These are phyloP conservation scores for Hirtodrosophila confusa DNA, from an alignment of 2,888 invertebrate genomes.

Conservation along the genomic window DNA sequence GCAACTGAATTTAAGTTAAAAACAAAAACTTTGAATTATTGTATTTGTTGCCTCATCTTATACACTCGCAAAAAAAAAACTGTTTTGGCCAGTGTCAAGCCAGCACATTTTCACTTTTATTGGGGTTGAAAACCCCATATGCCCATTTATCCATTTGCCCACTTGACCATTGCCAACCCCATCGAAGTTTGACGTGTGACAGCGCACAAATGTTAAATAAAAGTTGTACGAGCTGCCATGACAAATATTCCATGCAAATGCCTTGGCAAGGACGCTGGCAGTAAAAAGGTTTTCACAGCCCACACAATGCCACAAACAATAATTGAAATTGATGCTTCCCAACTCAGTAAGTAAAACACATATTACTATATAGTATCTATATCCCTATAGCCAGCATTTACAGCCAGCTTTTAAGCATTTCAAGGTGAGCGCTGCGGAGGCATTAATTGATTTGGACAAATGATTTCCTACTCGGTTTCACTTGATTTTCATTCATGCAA, in stretches of 20 bases:
- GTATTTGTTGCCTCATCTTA: no score
- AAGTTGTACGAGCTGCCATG: slow-evolving; percentile 26
- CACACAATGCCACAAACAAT: slow-evolving; percentile 45
- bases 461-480: slow-evolving; percentile 17
- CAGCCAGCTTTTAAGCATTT: slow-evolving; percentile 13
- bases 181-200: slow-evolving; percentile 26
- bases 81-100: slow-evolving; percentile 4
- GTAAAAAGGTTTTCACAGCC: slow-evolving; percentile 59
- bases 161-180: slow-evolving; percentile 12
- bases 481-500: slow-evolving; percentile 36
- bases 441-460: slow-evolving; percentile 59
- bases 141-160: slow-evolving; percentile 23
- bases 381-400: not conserved
- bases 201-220: slow-evolving; percentile 48
- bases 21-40: not conserved
- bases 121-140: slow-evolving; percentile 9
- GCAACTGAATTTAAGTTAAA: no score
- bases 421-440: slow-evolving; percentile 28
- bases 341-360: slow-evolving; percentile 9
- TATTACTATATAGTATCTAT: not conserved
- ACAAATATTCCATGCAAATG: slow-evolving; percentile 65
- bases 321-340: slow-evolving; percentile 72
- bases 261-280: slow-evolving; percentile 61
- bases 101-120: slow-evolving; percentile 42
- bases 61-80: no score